phyloP scores from a whole-genome alignment of 2,113 vertebrate species.

The Tiliqua scincoides region DNA sequence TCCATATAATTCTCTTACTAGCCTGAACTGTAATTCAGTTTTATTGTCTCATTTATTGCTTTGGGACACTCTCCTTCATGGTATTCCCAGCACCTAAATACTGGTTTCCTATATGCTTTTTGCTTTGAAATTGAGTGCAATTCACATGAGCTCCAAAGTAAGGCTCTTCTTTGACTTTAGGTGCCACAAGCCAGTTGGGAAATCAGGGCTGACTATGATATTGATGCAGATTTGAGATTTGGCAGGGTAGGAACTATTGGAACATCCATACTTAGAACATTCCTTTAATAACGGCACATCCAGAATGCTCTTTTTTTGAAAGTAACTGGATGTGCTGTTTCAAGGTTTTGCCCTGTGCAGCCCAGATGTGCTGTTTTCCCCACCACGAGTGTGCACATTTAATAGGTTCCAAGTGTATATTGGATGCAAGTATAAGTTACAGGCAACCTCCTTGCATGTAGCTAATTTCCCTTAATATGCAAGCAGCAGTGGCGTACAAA shows the following conservation, averaged over 20 bases:
- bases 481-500: too few species aligned
- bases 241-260: not conserved
- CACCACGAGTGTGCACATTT: not conserved
- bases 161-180: not conserved
- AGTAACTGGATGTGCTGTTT: not conserved
- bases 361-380: not conserved
- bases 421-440: too few species aligned
- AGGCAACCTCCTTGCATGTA: too few species aligned
- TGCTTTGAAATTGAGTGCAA: slow-evolving; percentile 46
- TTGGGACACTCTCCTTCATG: slow-evolving; percentile 65
- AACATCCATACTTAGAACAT: not conserved
- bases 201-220: slow-evolving; percentile 38
- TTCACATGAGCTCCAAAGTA: slow-evolving; percentile 8
- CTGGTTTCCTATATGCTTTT: slow-evolving; percentile 50
- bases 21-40: slow-evolving; percentile 67
- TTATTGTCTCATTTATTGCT: slow-evolving; percentile 70
- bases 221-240: not conserved
- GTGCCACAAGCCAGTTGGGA: slow-evolving; percentile 45
- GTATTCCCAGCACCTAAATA: slow-evolving; percentile 71
- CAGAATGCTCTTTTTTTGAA: not conserved
- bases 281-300: not conserved
- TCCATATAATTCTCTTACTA: slow-evolving; percentile 61
- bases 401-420: not conserved
- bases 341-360: not conserved
- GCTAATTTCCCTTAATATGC: not conserved